Conservation (phyloP, 2,113 vertebrate genomes). For the Pogonocichla stellata region DNA sequence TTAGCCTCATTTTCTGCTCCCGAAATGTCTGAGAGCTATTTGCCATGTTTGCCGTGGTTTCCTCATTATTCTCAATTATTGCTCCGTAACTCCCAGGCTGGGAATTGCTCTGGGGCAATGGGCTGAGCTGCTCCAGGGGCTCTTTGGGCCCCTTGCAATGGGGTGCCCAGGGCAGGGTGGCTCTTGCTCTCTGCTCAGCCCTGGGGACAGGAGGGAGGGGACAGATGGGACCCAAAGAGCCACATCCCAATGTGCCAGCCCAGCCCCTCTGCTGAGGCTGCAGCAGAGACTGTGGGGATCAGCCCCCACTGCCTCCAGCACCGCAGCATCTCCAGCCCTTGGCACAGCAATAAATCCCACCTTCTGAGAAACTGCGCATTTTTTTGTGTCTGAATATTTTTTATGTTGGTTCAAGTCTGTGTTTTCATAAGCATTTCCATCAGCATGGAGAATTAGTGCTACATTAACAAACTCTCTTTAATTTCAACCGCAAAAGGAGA, state of each 20-base stretch:
- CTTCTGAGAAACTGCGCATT: not conserved
- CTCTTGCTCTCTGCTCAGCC: not conserved
- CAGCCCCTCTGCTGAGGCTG: rapidly evolving
- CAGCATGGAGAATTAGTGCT: not conserved
- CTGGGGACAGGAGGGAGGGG: not conserved
- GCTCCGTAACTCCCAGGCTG: not conserved
- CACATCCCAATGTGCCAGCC: rapidly evolving
- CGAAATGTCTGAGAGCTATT: slow-evolving; percentile 38
- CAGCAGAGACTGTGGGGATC: rapidly evolving
- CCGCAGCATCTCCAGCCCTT: rapidly evolving
- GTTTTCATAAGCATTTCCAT: not conserved
- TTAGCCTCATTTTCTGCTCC: slow-evolving; percentile 44
- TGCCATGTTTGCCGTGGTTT: not conserved
- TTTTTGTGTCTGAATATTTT: not conserved
- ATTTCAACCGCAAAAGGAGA: not conserved
- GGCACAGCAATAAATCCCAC: rapidly evolving
- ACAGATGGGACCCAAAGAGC: not conserved
- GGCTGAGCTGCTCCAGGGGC: not conserved
- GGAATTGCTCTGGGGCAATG: not conserved
- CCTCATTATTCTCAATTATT: slow-evolving; percentile 42
- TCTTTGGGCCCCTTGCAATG: not conserved
- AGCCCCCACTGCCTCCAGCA: rapidly evolving
- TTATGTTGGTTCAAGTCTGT: not conserved
- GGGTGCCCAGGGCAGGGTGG: not conserved
- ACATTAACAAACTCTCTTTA: not conserved